Evolutionary conservation across 2,888 invertebrate genomes (phyloP).

Genomic region (Palloptera scutellata): DNA sequence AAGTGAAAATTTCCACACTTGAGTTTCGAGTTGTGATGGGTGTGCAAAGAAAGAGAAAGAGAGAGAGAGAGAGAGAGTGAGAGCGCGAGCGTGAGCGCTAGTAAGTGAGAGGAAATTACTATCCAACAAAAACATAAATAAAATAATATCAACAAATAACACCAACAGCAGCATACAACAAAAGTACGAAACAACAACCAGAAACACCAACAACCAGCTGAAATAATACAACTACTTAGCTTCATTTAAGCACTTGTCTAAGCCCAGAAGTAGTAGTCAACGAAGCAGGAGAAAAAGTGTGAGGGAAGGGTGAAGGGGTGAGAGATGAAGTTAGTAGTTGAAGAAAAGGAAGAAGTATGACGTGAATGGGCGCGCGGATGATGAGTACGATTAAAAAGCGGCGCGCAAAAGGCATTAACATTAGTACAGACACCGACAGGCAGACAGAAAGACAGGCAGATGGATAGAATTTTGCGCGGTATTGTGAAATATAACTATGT

Average conservation of each 20-base stretch:
- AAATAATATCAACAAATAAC: constrained; percentile 46
- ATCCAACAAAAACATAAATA: constrained; percentile 12
- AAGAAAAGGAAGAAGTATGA: neutral
- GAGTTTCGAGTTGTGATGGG: constrained; percentile 28
- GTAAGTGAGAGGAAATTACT: constrained; percentile 13
- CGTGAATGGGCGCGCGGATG: neutral
- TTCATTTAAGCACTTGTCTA: constrained; percentile 28
- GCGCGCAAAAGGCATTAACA: neutral
- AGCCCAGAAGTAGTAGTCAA: constrained; percentile 38
- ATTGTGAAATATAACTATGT: neutral
- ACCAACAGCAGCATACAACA: constrained; percentile 35
- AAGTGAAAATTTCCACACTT: constrained; percentile 59
- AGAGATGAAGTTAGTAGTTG: neutral
- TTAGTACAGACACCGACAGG: constrained; percentile 19
- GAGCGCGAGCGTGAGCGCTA: too few species aligned
- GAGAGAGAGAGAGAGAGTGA: constrained; percentile 36
- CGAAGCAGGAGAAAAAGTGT: constrained; percentile 40
- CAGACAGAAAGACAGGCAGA: constrained; percentile 24
- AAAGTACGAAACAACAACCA: constrained; percentile 50
- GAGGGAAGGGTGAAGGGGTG: neutral
- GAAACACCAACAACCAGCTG: constrained; percentile 7
- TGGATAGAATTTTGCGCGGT: neutral
- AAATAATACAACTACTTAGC: constrained; percentile 28
- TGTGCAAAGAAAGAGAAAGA: constrained; percentile 5
- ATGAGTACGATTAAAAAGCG: neutral